phyloP scores from a whole-genome alignment of 2,888 invertebrate genomes.

The Agrochola circellaris region DNA sequence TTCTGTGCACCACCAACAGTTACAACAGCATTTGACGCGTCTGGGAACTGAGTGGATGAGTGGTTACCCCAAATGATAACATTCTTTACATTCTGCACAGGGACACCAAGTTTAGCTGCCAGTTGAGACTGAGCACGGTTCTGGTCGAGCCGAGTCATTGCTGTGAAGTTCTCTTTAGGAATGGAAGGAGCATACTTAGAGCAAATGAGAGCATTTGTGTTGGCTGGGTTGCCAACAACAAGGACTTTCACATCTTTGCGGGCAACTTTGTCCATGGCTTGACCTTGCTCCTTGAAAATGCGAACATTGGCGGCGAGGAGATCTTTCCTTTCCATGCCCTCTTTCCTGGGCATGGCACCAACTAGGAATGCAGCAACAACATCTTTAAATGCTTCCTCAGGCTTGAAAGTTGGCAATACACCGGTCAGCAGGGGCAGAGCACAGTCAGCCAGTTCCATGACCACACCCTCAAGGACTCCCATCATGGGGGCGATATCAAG shows the following conservation, averaged over 20 bases:
- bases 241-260: constrained; percentile 98
- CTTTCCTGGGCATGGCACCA: constrained; percentile 98
- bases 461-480: constrained; percentile 99
- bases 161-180: constrained; percentile 98
- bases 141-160: constrained; percentile 99
- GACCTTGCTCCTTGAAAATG: constrained; percentile 99
- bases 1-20: constrained; percentile 89
- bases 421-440: constrained; percentile 96
- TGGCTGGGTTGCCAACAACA: constrained; percentile 99
- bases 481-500: constrained; percentile 99
- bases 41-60: constrained; percentile 99
- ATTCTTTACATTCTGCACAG: constrained; percentile 95
- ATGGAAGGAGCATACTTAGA: constrained; percentile 99
- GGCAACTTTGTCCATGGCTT: constrained; percentile 97
- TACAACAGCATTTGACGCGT: constrained; percentile 94
- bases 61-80: constrained; percentile 99
- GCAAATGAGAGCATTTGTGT: constrained; percentile 99
- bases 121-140: constrained; percentile 98
- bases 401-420: constrained; percentile 96
- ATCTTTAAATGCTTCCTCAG: constrained; percentile 98
- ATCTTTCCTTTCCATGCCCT: constrained; percentile 99
- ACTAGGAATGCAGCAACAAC: constrained; percentile 99
- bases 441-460: constrained; percentile 99
- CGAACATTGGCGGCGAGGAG: constrained; percentile 99
- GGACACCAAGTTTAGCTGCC: constrained; percentile 93